Evolutionary conservation across 2,113 vertebrate species (phyloP), one percentile per base, ranked within the genome.

Genomic region (Caranx ignobilis): DNA sequence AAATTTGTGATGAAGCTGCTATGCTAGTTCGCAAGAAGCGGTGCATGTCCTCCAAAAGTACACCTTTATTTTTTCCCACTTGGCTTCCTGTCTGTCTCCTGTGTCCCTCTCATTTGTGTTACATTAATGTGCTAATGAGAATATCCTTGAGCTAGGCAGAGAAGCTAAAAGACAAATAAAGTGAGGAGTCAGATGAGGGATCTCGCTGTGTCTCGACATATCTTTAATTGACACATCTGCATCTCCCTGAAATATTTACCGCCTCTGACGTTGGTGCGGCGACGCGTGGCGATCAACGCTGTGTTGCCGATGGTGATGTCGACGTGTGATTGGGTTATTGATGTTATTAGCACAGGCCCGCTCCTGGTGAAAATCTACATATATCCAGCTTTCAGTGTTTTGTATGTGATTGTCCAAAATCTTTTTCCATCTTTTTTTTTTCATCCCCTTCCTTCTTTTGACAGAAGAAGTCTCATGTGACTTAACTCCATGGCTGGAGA

Each of bases 151-250:
- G 92, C 91, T 63, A 87, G 34, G 79, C 56, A 75, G 73, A 92
- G 80, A 65, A 80, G 71, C 83, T 70, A 78, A 86, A 86, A 92
- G 77, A 93, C 89, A 91, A 92, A 91, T 86, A 91, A 90, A 89
- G 83, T 18, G 37, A 62, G 77, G 80, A 85, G 83, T 77, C 87
- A 85, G 85, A 81, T 19, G 83, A 85, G 88, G 73, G 87, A 86
- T 89, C 91, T 85, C 10, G 83, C 79, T 86, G 87, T 71, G 84
- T 86, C 82, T 91, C 82, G 50, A 86, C 82, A 77, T 86, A 90
- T 89, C 80, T 94, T 93, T 94, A 95, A 95, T 94, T 94, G 93
- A 94, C 92, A 95, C 92, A 94, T 95, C 93, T 92, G 92, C 91
- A 94, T 93, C 90, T 93, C 90, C 78, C 88, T 94, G 90, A 91